phyloP scores from a whole-genome alignment of 1,140 invertebrate species.

The Dreissena rostriformis region DNA sequence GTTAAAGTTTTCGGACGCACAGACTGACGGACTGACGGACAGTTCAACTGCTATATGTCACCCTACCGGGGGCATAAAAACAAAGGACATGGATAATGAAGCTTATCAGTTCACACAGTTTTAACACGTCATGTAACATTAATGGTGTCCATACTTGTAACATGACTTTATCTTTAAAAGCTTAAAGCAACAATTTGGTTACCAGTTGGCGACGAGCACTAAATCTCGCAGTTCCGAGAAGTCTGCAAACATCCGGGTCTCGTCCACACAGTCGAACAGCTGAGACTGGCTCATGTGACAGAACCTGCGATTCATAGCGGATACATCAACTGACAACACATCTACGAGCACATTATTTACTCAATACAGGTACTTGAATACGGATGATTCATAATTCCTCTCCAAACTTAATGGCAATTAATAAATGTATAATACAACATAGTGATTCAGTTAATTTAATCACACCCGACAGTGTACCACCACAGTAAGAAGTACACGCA shows the following conservation, averaged over 20 bases:
- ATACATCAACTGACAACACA: neutral
- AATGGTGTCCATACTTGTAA: too few relatives aligned
- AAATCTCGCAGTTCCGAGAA: conserved; percentile 2
- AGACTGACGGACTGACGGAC: too few relatives aligned
- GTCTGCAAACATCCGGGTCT: conserved; percentile 1
- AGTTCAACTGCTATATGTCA: too few relatives aligned
- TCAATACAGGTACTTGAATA: neutral
- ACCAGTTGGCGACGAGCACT: conserved; percentile 24
- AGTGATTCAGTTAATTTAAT: too few relatives aligned
- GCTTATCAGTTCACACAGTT: too few relatives aligned
- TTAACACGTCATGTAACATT: too few relatives aligned
- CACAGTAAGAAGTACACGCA: too few relatives aligned
- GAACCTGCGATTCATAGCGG: conserved; percentile 2
- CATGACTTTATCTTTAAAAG: neutral
- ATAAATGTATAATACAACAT: too few relatives aligned
- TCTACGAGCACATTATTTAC: neutral
- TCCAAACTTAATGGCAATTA: neutral
- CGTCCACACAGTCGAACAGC: neutral
- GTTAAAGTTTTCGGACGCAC: too few relatives aligned
- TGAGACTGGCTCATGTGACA: conserved; percentile 14
- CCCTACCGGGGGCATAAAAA: too few relatives aligned
- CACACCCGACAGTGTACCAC: too few relatives aligned
- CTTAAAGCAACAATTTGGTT: conserved; percentile 1
- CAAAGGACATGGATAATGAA: too few relatives aligned
- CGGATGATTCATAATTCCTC: neutral